Evolutionary conservation across 2,113 vertebrate species (phyloP).

Genomic region (Pogonocichla stellata): DNA sequence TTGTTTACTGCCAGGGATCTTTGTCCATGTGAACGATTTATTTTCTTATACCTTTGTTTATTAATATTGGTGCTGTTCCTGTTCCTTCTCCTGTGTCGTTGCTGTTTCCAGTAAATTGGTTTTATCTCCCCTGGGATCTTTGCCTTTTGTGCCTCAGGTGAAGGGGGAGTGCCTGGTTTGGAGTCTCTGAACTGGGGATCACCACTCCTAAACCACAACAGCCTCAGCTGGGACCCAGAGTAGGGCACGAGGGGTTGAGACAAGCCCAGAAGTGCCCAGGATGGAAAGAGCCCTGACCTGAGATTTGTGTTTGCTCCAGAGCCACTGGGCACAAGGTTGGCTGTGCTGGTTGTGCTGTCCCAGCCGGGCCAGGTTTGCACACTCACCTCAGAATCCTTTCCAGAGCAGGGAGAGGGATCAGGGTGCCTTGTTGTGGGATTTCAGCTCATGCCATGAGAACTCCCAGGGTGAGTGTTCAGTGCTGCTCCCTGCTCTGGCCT

Average conservation of each 20-base stretch:
- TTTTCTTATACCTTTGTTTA: neutral
- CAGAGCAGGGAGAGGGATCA: no score
- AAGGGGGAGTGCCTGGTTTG: neutral
- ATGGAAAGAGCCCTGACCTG: no score
- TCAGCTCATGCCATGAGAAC: no score
- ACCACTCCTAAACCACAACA: neutral
- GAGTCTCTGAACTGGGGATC: neutral
- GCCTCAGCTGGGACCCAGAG: neutral
- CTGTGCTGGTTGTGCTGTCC: no score
- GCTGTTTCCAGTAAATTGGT: neutral
- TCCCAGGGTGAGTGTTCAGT: no score
- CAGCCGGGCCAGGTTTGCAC: no score
- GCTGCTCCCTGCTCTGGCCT: no score
- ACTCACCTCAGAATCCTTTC: no score
- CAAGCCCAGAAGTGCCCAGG: neutral
- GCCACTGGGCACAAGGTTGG: no score
- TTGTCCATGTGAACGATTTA: neutral
- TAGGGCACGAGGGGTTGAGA: neutral
- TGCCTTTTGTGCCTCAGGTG: neutral
- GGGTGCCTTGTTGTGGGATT: no score
- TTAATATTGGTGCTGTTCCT: neutral
- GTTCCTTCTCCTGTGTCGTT: neutral
- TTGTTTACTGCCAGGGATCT: neutral
- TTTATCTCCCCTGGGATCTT: neutral
- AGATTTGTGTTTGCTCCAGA: no score